Percentiles rank a stretch among this genome's conserved stretches.
These are phyloP conservation scores for Sebastes steindachneri DNA, from an alignment of 2,797 vertebrate genomes.

Conservation along the genomic window DNA sequence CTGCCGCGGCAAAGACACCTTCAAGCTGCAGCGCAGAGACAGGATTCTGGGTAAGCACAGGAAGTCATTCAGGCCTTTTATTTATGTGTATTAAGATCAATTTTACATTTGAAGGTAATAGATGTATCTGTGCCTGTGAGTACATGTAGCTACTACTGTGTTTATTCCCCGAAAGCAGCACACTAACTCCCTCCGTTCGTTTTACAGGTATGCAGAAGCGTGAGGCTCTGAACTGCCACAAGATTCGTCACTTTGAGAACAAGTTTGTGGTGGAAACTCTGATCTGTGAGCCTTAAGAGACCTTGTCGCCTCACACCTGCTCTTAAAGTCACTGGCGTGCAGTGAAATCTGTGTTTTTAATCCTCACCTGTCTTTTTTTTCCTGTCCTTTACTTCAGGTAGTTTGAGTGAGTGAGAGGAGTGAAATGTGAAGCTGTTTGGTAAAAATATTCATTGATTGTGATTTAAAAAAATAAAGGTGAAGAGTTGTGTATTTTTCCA, in stretches of 20 bases:
- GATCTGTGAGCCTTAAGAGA: conserved; percentile 88
- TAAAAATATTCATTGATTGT: conserved; percentile 35
- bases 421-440: conserved; percentile 62
- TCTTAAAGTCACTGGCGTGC: conserved; percentile 71
- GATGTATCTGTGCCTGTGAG: not conserved
- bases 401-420: conserved; percentile 43
- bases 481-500: conserved; percentile 46
- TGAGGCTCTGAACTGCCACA: conserved; percentile 87
- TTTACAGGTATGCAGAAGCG: conserved; percentile 94
- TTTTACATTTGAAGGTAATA: not conserved
- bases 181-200: not conserved
- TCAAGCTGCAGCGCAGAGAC: conserved; percentile 92
- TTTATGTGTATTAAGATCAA: not conserved
- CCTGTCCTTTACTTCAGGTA: conserved; percentile 54
- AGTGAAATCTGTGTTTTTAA: conserved; percentile 71
- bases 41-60: conserved; percentile 73
- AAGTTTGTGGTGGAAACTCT: conserved; percentile 89
- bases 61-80: not conserved
- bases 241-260: conserved; percentile 93
- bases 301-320: not conserved
- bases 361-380: conserved; percentile 30
- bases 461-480: not conserved
- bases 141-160: not conserved
- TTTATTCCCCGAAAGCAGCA: not conserved
- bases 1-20: conserved; percentile 92